These are phyloP conservation scores for Austrolebias charrua DNA, from an alignment of 2,797 vertebrate species.

Conservation along the genomic window DNA sequence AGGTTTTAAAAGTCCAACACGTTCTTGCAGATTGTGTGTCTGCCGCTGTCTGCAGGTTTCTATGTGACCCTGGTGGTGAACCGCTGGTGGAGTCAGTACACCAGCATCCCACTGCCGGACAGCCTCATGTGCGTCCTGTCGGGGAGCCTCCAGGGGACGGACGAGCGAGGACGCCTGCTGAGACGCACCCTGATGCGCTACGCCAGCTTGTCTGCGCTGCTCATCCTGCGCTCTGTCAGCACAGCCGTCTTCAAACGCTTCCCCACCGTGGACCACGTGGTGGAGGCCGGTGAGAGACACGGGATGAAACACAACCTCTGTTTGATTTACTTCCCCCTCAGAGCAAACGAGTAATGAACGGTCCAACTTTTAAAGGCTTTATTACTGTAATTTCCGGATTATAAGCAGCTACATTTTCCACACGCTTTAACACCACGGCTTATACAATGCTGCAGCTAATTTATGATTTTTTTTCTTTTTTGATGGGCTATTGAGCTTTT, in stretches of 20 bases:
- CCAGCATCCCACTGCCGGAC: slow-evolving; percentile 85
- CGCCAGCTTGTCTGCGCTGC: slow-evolving; percentile 82
- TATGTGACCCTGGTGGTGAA: slow-evolving; percentile 91
- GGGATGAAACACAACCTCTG: no score
- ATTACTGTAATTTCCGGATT: no score
- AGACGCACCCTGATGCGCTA: slow-evolving; percentile 88
- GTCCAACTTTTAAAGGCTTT: no score
- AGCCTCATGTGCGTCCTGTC: slow-evolving; percentile 85
- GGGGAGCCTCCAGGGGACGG: slow-evolving; percentile 81
- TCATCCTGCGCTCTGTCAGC: slow-evolving; percentile 88
- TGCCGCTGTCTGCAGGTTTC: slow-evolving; percentile 77
- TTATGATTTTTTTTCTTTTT: no score
- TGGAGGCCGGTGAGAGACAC: slow-evolving; percentile 82
- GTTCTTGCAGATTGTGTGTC: not conserved
- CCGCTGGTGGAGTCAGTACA: slow-evolving; percentile 92
- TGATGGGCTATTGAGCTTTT: no score
- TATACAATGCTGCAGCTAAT: no score
- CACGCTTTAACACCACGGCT: no score
- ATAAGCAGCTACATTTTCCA: no score
- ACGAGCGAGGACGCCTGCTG: slow-evolving; percentile 85
- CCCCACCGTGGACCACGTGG: slow-evolving; percentile 88
- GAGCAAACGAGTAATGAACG: no score
- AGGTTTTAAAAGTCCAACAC: no score
- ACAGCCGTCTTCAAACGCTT: slow-evolving; percentile 88
- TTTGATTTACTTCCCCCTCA: no score